These are phyloP conservation scores for Cryptophagus acutangulus DNA, from an alignment of 2,888 invertebrate species.

Conservation along the genomic window DNA sequence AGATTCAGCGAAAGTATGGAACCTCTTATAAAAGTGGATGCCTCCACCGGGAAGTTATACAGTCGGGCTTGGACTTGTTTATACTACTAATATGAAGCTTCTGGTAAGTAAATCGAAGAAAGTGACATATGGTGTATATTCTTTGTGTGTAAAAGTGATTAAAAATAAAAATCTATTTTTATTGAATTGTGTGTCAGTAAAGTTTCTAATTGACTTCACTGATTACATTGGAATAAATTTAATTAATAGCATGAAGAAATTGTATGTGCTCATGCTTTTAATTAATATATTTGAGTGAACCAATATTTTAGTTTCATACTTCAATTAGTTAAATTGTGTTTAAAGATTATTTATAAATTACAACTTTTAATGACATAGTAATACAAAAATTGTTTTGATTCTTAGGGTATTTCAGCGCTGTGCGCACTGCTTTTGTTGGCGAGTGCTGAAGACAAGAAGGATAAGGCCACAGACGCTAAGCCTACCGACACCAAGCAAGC, in stretches of 20 bases:
- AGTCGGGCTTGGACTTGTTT: conserved; percentile 37
- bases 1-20: conserved; percentile 39
- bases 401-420: conserved; percentile 42
- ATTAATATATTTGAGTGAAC: too few relatives aligned
- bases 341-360: too few relatives aligned
- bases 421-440: conserved; percentile 44
- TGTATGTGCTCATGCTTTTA: too few relatives aligned
- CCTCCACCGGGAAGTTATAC: conserved; percentile 32
- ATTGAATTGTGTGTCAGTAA: conserved; percentile 15
- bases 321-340: too few relatives aligned
- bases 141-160: conserved; percentile 26
- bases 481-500: conserved; percentile 42
- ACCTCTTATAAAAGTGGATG: conserved; percentile 41
- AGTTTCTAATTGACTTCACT: conserved; percentile 18
- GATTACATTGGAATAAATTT: too few relatives aligned
- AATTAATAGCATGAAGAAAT: too few relatives aligned
- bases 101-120: conserved; percentile 41
- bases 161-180: conserved; percentile 25
- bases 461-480: conserved; percentile 45
- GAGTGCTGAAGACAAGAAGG: conserved; percentile 41
- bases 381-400: conserved; percentile 1
- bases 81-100: conserved; percentile 41
- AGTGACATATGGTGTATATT: conserved; percentile 25
- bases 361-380: too few relatives aligned
- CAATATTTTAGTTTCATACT: neutral